Evolutionary conservation across 37 sponge, comb jelly and placozoan species (phyloP), one percentile per base, ranked within the genome.

Genomic region (Ephydatia muelleri): DNA sequence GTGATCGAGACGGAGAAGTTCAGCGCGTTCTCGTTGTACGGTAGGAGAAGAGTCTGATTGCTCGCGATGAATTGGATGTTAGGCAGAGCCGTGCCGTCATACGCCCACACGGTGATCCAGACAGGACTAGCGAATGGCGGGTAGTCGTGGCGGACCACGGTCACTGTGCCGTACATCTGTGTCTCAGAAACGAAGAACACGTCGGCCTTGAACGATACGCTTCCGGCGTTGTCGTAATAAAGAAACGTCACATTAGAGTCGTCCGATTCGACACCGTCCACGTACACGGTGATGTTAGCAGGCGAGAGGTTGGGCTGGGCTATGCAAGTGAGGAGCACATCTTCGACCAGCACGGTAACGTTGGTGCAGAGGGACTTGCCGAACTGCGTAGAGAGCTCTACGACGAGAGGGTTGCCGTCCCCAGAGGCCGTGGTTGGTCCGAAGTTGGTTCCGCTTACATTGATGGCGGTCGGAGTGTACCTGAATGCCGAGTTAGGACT

Each of bases 221-320:
- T 84, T 11, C 94, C 97, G 40, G 94, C 85, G 74, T 96, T 77
- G 75, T 96, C 97, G 48, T 89, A 93, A 67, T 91, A 82, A 49
- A 83, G 75, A 76, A 93, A 96, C 30, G 72, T 80, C 28, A 93
- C 83, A 38, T 70, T 74, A 36, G 85, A 83, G 5, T 68, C 65
- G 6, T 33, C 74, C 5, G 90, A 89, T 0, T 82, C 38, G 23
- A 84, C 49, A 1, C 82, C 85, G 71, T 96, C 97, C 6, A 93
- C 87, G 21, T 86, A 40, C 14, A 96, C 83, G 2, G 86, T 87
- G 32, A 96, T 77, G 49, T 83, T 93, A 28, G 90, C 82, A 38
- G 92, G 89, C 2, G 94, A 94, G 30, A 93, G 90, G 80, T 89
- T 85, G 22, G 97, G 90, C n/a, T 82, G 79, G 4, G 71, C 87